Evolutionary conservation across 2,888 invertebrate species (phyloP).

Genomic region (Ichneumon xanthorius): DNA sequence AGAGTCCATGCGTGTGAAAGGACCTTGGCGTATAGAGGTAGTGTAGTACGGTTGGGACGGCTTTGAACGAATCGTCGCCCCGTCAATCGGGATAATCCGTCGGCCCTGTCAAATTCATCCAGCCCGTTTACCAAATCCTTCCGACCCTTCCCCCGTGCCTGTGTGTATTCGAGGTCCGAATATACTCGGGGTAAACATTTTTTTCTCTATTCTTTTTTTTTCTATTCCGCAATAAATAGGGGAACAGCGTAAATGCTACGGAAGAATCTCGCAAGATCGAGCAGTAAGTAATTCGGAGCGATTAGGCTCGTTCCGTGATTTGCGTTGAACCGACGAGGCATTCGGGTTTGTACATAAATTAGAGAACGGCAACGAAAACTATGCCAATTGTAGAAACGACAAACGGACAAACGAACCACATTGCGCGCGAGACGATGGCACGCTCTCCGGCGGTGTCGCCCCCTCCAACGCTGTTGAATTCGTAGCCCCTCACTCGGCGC

Average conservation of each 20-base stretch:
- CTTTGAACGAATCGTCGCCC: slow-evolving; percentile 65
- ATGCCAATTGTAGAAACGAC: not conserved
- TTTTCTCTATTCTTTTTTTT: not conserved
- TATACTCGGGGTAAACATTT: not conserved
- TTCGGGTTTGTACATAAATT: not conserved
- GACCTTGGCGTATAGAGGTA: slow-evolving; percentile 17
- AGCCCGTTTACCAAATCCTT: slow-evolving; percentile 61
- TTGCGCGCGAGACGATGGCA: slow-evolving; percentile 7
- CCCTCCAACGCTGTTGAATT: slow-evolving; percentile 53
- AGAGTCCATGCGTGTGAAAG: slow-evolving; percentile 28
- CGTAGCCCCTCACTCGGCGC: slow-evolving; percentile 55
- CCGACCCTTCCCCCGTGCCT: slow-evolving; percentile 39
- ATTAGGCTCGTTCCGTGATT: not conserved
- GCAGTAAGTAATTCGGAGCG: not conserved
- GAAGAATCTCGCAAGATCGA: not conserved
- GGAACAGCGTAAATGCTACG: not conserved
- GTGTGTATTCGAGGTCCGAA: not conserved
- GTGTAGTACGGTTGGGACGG: slow-evolving; percentile 29
- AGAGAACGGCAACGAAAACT: slow-evolving; percentile 20
- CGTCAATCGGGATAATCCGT: slow-evolving; percentile 67
- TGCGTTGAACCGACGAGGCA: not conserved
- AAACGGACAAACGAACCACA: not conserved
- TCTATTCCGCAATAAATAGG: not conserved
- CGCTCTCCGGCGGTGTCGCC: slow-evolving; percentile 3
- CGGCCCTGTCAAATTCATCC: slow-evolving; percentile 64